phyloP scores from a whole-genome alignment of 92 coral and sea anemone genomes.

The Nematostella vectensis region DNA sequence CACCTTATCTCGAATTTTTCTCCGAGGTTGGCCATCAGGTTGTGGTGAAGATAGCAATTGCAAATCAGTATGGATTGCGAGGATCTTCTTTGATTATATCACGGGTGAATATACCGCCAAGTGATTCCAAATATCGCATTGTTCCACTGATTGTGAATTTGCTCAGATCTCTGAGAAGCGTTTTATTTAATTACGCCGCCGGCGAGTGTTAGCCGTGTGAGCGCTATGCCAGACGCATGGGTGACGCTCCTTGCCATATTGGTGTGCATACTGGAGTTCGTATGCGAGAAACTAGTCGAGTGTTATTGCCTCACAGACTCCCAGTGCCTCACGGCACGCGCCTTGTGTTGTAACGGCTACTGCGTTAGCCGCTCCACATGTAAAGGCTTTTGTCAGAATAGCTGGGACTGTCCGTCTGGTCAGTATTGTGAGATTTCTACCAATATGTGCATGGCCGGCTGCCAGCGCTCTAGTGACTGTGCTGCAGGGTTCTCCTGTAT shows the following conservation, averaged over 20 bases:
- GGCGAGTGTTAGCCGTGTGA: too few species aligned
- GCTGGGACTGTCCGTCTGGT: constrained; percentile 16
- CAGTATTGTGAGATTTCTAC: constrained; percentile 4
- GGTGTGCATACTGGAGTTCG: constrained; percentile 1
- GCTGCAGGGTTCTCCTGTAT: constrained; percentile 14
- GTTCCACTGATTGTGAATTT: too few species aligned
- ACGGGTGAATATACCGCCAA: too few species aligned
- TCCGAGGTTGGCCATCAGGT: too few species aligned
- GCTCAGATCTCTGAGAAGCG: too few species aligned
- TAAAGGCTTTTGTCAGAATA: constrained; percentile 15
- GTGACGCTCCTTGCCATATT: not conserved
- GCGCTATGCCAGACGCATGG: constrained; percentile 1
- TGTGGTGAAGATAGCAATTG: too few species aligned
- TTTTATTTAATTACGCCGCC: too few species aligned
- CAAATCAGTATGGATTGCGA: too few species aligned
- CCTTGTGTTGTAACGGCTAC: constrained; percentile 10
- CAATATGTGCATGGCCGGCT: constrained; percentile 10
- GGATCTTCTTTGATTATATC: too few species aligned
- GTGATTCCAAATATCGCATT: too few species aligned
- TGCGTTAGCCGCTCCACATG: constrained; percentile 17
- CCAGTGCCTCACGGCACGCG: constrained; percentile 1
- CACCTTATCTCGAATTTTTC: too few species aligned
- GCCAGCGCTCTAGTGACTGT: constrained; percentile 8
- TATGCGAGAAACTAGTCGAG: constrained; percentile 3
- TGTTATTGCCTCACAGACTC: constrained; percentile 5